Base-by-base conservation (phyloP, 2,113 vertebrate genomes). In the Ophiodon elongatus region DNA sequence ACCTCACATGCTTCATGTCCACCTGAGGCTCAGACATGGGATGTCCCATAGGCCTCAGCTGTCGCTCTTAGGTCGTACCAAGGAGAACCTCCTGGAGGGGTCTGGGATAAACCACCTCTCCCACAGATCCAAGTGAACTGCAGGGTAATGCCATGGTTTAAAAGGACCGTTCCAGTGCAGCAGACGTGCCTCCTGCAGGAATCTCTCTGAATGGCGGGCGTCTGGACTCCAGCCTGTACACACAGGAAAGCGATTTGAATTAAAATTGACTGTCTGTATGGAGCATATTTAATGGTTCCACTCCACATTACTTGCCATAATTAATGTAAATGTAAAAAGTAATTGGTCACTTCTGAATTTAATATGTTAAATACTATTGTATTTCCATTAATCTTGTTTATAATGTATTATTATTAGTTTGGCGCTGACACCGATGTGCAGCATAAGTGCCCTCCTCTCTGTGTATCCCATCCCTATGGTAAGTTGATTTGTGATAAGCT, bases 91-190 rank as follows among this genome's bases (percentile, higher is more conserved):
- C 68, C 95, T 94, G 17, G 96, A 96, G 35, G 98, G 98, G 88
- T 99, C 98, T 27, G 97, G 97, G 76, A 99, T 94, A 88, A 97
- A 99, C 98, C 98, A 99, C 88, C 89, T 97, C 91, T 99, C 96
- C 98, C 98, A 99, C 47, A 97, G 92, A 37, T 98, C 96, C 2
- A 91, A 89, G 93, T 99, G 97, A 63, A 96, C 96, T 3, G 96
- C 95, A 2, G 97, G 96, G 33, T 96, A 96, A 57, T 95, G 96
- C 98, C 98, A 99, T 0, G 98, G 98, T 70, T 99, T 99, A 31
- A 97, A 98, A 27, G 94, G 96, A 74, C 98, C 98, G 2, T 97
- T 99, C 98, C 98, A 99, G 81, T 99, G 98, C 80, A 99, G 96
- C 80, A 99, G 91, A 33, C 95, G 96, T 0, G 97, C 98, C 79